Conservation (phyloP, 64 coral and sea anemone species). For the Montipora sp. region DNA sequence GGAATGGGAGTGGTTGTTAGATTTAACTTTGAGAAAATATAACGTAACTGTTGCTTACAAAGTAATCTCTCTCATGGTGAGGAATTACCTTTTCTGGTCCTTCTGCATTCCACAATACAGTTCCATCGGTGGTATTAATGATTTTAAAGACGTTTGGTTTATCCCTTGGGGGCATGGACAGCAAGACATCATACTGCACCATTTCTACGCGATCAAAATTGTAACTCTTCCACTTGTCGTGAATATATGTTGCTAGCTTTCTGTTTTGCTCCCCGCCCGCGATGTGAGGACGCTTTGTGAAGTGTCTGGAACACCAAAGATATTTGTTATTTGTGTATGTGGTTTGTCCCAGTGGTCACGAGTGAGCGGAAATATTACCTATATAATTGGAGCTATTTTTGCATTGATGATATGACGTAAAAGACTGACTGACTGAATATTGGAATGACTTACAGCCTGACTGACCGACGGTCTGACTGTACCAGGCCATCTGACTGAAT, state of each 20-base stretch:
- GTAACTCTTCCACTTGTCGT: slow-evolving; percentile 63
- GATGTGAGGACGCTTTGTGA: slow-evolving; percentile 79
- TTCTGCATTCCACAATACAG: slow-evolving; percentile 57
- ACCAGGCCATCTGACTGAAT: no score
- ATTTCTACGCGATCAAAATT: slow-evolving; percentile 84
- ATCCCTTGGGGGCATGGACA: slow-evolving; percentile 71
- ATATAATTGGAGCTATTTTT: no score
- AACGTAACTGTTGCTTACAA: not conserved
- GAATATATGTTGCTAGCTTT: slow-evolving; percentile 63
- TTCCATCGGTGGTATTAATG: slow-evolving; percentile 22
- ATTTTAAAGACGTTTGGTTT: slow-evolving; percentile 76
- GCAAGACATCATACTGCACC: slow-evolving; percentile 77
- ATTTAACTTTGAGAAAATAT: no score
- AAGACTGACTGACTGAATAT: no score
- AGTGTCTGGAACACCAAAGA: slow-evolving; percentile 9
- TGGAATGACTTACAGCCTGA: no score
- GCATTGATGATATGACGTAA: no score
- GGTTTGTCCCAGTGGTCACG: no score
- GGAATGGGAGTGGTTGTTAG: no score
- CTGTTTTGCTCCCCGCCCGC: slow-evolving; percentile 60
- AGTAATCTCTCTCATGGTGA: not conserved
- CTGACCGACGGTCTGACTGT: no score
- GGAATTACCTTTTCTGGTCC: slow-evolving; percentile 79
- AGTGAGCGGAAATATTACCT: no score
- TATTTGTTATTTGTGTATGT: not conserved